Percentiles rank a stretch among this genome's conserved stretches.
Conservation (phyloP, 2,888 invertebrate species). For the Rhagium mordax region DNA sequence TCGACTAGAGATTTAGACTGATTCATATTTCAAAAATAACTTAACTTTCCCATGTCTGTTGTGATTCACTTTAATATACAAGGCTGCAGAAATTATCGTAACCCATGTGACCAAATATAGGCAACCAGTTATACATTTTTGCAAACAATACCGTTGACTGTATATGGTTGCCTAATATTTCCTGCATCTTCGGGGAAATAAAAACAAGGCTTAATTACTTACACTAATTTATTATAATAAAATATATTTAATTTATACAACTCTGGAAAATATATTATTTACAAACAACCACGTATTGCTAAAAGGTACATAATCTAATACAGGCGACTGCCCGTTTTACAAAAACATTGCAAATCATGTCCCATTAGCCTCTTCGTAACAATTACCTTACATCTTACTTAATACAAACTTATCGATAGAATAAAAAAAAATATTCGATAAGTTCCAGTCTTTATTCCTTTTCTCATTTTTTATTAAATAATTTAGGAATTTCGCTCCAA, state of each 20-base stretch:
- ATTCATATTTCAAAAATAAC: no score
- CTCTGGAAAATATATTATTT: slow-evolving; percentile 66
- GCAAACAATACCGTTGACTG: no score
- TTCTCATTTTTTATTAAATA: slow-evolving; percentile 48
- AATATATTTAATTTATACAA: slow-evolving; percentile 68
- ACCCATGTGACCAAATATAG: no score
- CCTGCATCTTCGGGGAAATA: no score
- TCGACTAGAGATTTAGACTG: no score
- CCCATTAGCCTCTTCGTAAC: slow-evolving; percentile 67
- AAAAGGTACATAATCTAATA: slow-evolving; percentile 55
- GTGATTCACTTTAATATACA: no score
- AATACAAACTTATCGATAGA: slow-evolving; percentile 58
- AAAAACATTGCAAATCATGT: slow-evolving; percentile 63
- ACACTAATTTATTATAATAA: slow-evolving; percentile 52
- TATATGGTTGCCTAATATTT: no score
- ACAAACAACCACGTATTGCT: slow-evolving; percentile 61
- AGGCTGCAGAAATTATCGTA: no score
- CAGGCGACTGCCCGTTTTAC: slow-evolving; percentile 44
- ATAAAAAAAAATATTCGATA: slow-evolving; percentile 52
- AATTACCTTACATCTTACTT: slow-evolving; percentile 56
- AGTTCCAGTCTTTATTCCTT: slow-evolving; percentile 62
- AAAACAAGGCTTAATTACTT: slow-evolving; percentile 1
- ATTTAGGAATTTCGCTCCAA: slow-evolving; percentile 51
- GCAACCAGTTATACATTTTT: no score
- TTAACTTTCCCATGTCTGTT: no score